Conservation (phyloP, 2,797 vertebrate genomes). For the Cirrhinus mrigala region DNA sequence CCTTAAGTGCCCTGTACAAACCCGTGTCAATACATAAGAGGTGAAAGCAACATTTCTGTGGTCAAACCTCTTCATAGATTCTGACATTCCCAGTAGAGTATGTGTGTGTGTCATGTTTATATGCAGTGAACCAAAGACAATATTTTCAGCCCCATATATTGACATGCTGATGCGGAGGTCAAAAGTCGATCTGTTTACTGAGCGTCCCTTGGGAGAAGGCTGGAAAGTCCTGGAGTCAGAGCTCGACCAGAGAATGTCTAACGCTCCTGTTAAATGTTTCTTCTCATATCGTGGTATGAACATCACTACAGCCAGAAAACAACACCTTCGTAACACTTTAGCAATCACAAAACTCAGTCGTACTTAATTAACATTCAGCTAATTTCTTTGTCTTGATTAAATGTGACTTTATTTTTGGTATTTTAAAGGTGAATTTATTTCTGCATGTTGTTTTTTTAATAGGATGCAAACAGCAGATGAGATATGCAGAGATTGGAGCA, state of each 20-base stretch:
- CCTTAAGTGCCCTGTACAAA: constrained; percentile 74
- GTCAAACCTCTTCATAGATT: not conserved
- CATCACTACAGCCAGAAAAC: constrained; percentile 6
- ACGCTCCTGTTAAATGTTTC: constrained; percentile 71
- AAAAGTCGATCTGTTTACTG: constrained; percentile 74
- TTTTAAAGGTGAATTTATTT: not conserved
- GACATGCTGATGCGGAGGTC: constrained; percentile 74
- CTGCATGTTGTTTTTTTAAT: constrained; percentile 2
- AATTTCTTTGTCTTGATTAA: no score
- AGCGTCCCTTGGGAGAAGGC: constrained; percentile 62
- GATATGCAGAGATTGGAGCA: constrained; percentile 70
- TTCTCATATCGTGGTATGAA: constrained; percentile 74
- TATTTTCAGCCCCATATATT: constrained; percentile 73
- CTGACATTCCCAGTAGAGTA: not conserved
- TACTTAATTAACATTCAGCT: not conserved
- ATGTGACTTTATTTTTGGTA: not conserved
- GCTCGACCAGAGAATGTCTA: constrained; percentile 72
- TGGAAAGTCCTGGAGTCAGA: constrained; percentile 74
- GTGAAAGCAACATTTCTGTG: constrained; percentile 56
- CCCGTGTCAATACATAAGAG: constrained; percentile 75
- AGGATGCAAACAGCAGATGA: constrained; percentile 72
- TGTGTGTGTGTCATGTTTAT: constrained; percentile 6
- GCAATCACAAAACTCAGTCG: not conserved
- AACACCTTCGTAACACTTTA: not conserved
- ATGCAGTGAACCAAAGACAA: constrained; percentile 74